A percentile compares a stretch with the other conserved stretches of the same genome.
phyloP scores from a whole-genome alignment of 2,113 vertebrate genomes.

The Fukomys damarensis region DNA sequence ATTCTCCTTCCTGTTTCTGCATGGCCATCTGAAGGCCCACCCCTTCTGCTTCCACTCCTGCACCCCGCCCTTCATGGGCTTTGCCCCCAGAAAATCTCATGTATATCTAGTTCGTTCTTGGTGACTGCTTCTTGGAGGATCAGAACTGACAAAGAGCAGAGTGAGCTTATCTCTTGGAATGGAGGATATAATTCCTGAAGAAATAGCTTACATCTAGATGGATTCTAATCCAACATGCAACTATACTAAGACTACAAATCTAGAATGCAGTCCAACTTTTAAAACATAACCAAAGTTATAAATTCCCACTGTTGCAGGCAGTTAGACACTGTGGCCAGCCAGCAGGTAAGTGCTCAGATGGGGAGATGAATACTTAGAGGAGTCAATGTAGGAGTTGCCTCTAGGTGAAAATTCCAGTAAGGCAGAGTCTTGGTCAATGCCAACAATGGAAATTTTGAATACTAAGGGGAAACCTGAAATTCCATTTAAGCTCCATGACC shows the following conservation, averaged over 20 bases:
- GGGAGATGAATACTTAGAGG: neutral
- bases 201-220: neutral
- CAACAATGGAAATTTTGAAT: slow-evolving; percentile 41
- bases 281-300: neutral
- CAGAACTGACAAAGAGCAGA: neutral
- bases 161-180: slow-evolving; percentile 7
- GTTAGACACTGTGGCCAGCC: neutral
- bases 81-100: neutral
- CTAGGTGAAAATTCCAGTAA: neutral
- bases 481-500: slow-evolving; percentile 39
- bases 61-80: neutral
- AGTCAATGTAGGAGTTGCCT: neutral
- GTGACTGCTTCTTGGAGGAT: neutral
- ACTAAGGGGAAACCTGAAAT: slow-evolving; percentile 55
- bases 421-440: neutral
- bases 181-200: slow-evolving; percentile 7
- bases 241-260: neutral
- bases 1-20: neutral
- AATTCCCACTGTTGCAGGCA: neutral
- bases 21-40: neutral
- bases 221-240: neutral
- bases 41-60: neutral
- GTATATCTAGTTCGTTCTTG: neutral
- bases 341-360: neutral
- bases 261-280: neutral